These are phyloP conservation scores for Ciconia stormi DNA, from an alignment of 2,113 vertebrate genomes.

Conservation along the genomic window DNA sequence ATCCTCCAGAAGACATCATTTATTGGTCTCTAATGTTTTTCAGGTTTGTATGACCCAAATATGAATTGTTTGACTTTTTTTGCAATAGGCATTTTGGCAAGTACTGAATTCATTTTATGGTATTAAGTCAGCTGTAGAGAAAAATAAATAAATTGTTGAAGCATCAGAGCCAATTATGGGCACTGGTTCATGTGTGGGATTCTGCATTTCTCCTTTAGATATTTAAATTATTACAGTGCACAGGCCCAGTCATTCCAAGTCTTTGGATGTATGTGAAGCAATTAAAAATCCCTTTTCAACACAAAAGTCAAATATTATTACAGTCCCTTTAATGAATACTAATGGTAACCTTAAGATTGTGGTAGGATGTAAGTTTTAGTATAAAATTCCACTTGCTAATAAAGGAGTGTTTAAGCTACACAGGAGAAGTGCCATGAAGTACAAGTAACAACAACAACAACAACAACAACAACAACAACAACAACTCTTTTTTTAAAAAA, in stretches of 20 bases:
- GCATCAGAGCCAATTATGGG: slow-evolving; percentile 54
- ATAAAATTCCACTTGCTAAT: background rate
- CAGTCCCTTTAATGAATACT: background rate
- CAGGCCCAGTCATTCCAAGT: slow-evolving; percentile 31
- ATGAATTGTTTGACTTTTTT: slow-evolving; percentile 52
- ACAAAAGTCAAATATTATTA: background rate
- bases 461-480: background rate
- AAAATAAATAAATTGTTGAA: slow-evolving; percentile 64
- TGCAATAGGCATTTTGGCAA: slow-evolving; percentile 50
- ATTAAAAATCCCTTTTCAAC: slow-evolving; percentile 39
- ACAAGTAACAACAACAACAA: background rate
- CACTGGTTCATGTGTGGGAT: slow-evolving; percentile 57
- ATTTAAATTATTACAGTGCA: slow-evolving; percentile 45
- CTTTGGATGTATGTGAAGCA: slow-evolving; percentile 34
- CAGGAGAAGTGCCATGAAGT: background rate
- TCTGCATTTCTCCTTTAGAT: slow-evolving; percentile 42
- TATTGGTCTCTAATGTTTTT: slow-evolving; percentile 48
- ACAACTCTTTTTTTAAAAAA: background rate
- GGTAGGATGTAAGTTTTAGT: background rate
- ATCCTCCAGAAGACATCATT: slow-evolving; percentile 4
- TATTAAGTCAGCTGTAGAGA: slow-evolving; percentile 62
- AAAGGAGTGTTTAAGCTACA: background rate
- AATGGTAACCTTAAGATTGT: background rate
- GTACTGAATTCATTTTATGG: slow-evolving; percentile 51
- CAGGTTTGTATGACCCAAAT: slow-evolving; percentile 54